A percentile compares a stretch with the other conserved stretches of the same genome.
Conservation (phyloP, 2,888 invertebrate species). For the Mimas tiliae region DNA sequence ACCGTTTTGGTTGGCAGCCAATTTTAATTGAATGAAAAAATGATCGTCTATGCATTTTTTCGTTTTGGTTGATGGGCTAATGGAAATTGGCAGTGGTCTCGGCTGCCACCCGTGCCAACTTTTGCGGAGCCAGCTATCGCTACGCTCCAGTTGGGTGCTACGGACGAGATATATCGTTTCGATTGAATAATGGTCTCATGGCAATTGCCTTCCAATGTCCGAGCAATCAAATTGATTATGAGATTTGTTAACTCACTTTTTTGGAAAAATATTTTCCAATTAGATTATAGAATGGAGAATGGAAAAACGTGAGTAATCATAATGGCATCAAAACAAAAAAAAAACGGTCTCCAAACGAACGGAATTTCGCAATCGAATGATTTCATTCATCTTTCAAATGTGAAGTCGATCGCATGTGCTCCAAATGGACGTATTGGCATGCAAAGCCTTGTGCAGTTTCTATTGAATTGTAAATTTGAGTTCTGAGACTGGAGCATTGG, state of each 20-base stretch:
- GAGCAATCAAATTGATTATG: constrained; percentile 50
- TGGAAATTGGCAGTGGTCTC: constrained; percentile 84
- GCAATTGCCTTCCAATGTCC: constrained; percentile 69
- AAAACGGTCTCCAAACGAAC: constrained; percentile 51
- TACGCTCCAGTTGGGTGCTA: constrained; percentile 74
- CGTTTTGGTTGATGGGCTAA: constrained; percentile 84
- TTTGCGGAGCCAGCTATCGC: constrained; percentile 82
- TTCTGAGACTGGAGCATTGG: constrained; percentile 70
- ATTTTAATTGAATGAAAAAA: constrained; percentile 85
- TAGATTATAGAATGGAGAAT: constrained; percentile 41
- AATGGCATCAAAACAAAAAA: constrained; percentile 11
- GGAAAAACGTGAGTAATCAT: constrained; percentile 27
- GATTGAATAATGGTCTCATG: constrained; percentile 81
- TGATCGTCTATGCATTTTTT: constrained; percentile 83
- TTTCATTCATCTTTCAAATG: constrained; percentile 79
- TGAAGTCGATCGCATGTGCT: constrained; percentile 78
- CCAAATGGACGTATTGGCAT: constrained; percentile 81
- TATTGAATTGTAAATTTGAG: constrained; percentile 82
- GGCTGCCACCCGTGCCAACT: constrained; percentile 79
- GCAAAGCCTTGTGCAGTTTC: constrained; percentile 81
- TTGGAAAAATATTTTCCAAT: constrained; percentile 29
- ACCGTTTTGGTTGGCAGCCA: constrained; percentile 76
- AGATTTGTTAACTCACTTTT: constrained; percentile 38
- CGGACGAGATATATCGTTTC: constrained; percentile 77
- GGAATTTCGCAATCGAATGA: constrained; percentile 71